phyloP scores from a whole-genome alignment of 2,888 invertebrate species.

The Lymantria monacha region DNA sequence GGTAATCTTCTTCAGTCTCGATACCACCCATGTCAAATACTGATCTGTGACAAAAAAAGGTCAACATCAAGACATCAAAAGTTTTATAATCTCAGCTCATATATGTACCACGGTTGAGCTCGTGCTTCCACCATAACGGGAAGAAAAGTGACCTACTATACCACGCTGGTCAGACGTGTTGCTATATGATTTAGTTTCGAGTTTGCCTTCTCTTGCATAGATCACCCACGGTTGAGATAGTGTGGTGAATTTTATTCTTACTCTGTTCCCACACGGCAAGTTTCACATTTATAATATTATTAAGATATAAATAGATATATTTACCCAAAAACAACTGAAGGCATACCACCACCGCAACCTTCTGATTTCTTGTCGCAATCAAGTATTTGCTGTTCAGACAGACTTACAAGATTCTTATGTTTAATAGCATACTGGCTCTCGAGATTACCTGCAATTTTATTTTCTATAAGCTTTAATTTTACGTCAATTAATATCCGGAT shows the following conservation, averaged over 20 bases:
- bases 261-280: background rate
- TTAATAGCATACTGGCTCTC: conserved; percentile 36
- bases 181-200: no score
- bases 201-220: no score
- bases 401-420: conserved; percentile 10
- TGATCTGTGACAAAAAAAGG: no score
- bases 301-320: background rate
- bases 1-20: conserved; percentile 2
- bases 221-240: no score
- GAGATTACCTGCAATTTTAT: conserved; percentile 26
- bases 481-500: no score
- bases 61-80: no score
- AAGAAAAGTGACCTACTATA: no score
- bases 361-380: conserved; percentile 22
- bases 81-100: no score
- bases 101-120: no score
- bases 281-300: background rate
- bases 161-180: no score
- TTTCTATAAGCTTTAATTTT: background rate
- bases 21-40: background rate
- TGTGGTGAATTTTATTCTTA: no score
- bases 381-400: conserved; percentile 36
- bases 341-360: conserved; percentile 21
- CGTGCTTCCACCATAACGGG: no score
- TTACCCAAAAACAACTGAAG: background rate